Conservation (phyloP, 2,888 invertebrate species). For the Muschampia plurimacula region DNA sequence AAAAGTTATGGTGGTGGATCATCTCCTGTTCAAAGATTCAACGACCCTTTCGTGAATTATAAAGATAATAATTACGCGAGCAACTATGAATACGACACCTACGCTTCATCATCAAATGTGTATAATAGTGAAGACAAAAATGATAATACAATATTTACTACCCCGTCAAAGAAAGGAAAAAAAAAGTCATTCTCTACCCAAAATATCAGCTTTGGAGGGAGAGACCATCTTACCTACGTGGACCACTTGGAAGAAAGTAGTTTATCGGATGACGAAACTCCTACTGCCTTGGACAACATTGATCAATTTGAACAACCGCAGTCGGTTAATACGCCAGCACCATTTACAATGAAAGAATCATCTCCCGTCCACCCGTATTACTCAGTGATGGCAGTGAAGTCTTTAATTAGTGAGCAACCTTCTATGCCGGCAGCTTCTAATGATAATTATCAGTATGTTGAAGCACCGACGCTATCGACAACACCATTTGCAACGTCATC, state of each 20-base stretch:
- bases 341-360: constrained; percentile 66
- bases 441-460: constrained; percentile 70
- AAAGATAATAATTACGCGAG: constrained; percentile 65
- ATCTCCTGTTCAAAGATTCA: constrained; percentile 59
- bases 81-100: constrained; percentile 71
- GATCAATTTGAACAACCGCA: constrained; percentile 58
- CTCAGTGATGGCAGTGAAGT: constrained; percentile 68
- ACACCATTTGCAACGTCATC: constrained; percentile 52
- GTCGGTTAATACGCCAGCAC: constrained; percentile 58
- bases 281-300: constrained; percentile 60
- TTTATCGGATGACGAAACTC: constrained; percentile 51
- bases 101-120: constrained; percentile 69
- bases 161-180: constrained; percentile 60
- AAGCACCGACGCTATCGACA: constrained; percentile 55
- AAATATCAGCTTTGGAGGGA: constrained; percentile 74
- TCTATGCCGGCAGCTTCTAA: constrained; percentile 72
- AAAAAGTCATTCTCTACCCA: constrained; percentile 79
- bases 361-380: constrained; percentile 73
- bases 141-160: constrained; percentile 52
- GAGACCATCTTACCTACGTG: constrained; percentile 68
- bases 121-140: constrained; percentile 61
- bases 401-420: constrained; percentile 63
- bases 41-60: constrained; percentile 65
- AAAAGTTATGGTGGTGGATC: constrained; percentile 56
- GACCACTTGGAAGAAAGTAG: constrained; percentile 67